Conservation (phyloP, 2,888 invertebrate species). For the Scaptomyza parva region DNA sequence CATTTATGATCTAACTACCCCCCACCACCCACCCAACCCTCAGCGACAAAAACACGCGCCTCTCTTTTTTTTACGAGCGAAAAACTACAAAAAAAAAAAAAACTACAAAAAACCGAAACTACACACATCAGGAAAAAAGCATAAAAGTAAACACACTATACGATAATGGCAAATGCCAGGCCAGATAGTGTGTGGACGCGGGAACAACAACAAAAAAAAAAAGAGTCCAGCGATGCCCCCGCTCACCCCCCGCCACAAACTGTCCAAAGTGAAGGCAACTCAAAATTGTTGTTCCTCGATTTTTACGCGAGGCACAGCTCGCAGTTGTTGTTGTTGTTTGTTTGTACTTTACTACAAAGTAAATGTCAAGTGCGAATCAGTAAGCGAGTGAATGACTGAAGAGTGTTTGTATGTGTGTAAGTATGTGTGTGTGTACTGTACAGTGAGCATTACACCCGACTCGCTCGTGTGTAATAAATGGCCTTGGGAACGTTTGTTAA, state of each 20-base stretch:
- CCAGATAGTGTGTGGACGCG: constrained; percentile 41
- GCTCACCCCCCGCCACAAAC: not conserved
- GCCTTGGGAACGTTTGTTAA: constrained; percentile 79
- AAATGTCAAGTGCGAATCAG: constrained; percentile 78
- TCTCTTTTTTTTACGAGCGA: constrained; percentile 53
- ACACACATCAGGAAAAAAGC: constrained; percentile 31
- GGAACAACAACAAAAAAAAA: too few species aligned
- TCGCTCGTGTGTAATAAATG: constrained; percentile 63
- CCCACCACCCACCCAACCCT: not conserved
- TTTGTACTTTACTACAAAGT: constrained; percentile 68
- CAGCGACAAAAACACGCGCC: constrained; percentile 55
- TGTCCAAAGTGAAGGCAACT: constrained; percentile 33
- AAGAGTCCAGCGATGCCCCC: not conserved
- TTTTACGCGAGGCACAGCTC: constrained; percentile 35
- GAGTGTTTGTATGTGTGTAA: constrained; percentile 20
- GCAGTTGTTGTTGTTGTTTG: not conserved
- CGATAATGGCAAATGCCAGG: constrained; percentile 68
- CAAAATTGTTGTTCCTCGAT: constrained; percentile 27
- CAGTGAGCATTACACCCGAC: constrained; percentile 47
- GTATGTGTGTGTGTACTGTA: constrained; percentile 23
- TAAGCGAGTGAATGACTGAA: constrained; percentile 50
- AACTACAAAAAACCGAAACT: constrained; percentile 20
- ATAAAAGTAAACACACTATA: constrained; percentile 53
- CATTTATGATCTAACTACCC: constrained; percentile 11
- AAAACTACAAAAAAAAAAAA: constrained; percentile 19